Evolutionary conservation across 2,797 vertebrate genomes (phyloP), one percentile per base, ranked within the genome.

Genomic region (Eurystomus glaucurus): DNA sequence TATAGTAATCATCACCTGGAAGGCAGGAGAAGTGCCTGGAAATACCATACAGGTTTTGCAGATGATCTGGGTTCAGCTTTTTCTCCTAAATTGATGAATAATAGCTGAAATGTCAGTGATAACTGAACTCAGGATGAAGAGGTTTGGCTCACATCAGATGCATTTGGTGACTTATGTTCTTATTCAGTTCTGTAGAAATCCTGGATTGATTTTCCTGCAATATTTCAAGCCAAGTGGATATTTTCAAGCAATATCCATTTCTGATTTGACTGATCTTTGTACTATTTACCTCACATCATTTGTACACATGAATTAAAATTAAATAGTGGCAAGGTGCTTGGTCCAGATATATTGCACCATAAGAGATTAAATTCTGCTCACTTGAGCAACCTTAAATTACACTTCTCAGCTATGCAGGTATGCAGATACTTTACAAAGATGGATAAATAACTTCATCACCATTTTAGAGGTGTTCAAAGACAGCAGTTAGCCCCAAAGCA

Each of bases 1-100:
- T 54, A n/a, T 78, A 95, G 87, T 94, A 93, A 68, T 91, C 35
- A 92, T 83, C 57, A 71, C 46, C 39, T 76, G 72, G 41, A 91
- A 93, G 85, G 52, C 51, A 94, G 61, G 35, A 79, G 61, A 57
- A 79, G 4, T 58, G 28, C 95, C 92, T 96, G 64, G 72, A 91
- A 94, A 88, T 87, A 85, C 54, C n/a, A 33, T 15, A 61, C 43
- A 88, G 68, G 51, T 85, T 96, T 94, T 85, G 39, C 35, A 84
- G 48, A 77, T 11, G 48, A 45, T 70, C 58, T 72, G n/a, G 35
- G 17, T 92, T 87, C 61, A 54, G 65, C 31, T 96, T 95, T 92
- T 55, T 35, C 54, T 62, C 35, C 68, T 83, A 55, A 91, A 93
- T 8, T 83, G 75, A 43, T 75, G 84, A 91, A 45, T 65, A 91